These are phyloP conservation scores for Drosophila malerkotliana DNA, from an alignment of 1,140 invertebrate species.

Conservation along the genomic window DNA sequence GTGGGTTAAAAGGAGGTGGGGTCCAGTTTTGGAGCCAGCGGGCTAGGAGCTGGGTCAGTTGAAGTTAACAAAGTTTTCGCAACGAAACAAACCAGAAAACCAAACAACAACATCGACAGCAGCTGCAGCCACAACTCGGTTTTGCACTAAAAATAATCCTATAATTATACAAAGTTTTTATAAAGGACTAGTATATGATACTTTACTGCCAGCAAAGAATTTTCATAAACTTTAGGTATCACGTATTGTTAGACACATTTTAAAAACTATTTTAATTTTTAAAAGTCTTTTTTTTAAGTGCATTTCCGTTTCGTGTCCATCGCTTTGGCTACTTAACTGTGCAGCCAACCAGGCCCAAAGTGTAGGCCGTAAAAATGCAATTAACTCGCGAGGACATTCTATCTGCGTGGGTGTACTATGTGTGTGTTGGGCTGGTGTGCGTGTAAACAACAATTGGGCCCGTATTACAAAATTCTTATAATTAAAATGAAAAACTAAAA, in stretches of 20 bases:
- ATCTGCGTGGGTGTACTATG: conserved; percentile 6
- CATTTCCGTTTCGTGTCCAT: conserved; percentile 29
- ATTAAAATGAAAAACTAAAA: conserved; percentile 72
- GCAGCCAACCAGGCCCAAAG: conserved; percentile 39
- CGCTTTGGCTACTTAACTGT: conserved; percentile 69
- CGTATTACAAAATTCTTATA: conserved; percentile 66
- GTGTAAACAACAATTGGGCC: conserved; percentile 60
- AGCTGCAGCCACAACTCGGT: conserved; percentile 19
- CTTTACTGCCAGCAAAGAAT: not conserved
- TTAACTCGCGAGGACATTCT: conserved; percentile 27
- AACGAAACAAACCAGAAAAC: conserved; percentile 54
- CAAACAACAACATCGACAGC: conserved; percentile 44
- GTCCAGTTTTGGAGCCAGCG: not conserved
- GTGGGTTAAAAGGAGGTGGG: conserved; percentile 9
- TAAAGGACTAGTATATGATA: too few relatives aligned
- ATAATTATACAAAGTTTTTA: not conserved
- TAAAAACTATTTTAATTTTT: too few relatives aligned
- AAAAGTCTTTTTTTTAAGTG: not conserved
- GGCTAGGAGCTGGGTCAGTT: not conserved
- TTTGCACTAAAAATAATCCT: not conserved
- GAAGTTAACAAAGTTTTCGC: conserved; percentile 73
- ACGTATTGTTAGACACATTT: too few relatives aligned
- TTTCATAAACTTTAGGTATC: too few relatives aligned
- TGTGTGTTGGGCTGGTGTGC: conserved; percentile 26
- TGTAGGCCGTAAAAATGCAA: conserved; percentile 61